These are phyloP conservation scores for Sitodiplosis mosellana DNA, from an alignment of 1,140 invertebrate genomes.

Conservation along the genomic window DNA sequence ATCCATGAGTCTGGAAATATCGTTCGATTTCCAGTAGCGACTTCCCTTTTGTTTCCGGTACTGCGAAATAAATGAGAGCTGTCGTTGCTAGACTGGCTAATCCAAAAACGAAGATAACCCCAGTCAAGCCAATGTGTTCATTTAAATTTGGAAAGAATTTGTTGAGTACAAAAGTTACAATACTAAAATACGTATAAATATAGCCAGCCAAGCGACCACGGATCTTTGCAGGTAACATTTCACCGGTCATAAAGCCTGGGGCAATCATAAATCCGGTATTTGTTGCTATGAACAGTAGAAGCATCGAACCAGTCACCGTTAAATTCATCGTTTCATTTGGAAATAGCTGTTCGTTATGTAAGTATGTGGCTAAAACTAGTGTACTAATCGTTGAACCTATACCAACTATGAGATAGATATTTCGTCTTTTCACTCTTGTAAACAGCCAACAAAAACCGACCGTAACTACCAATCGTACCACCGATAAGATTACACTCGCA, in stretches of 20 bases:
- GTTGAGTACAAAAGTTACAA: slow-evolving; percentile 46
- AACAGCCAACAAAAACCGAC: slow-evolving; percentile 41
- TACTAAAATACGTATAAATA: slow-evolving; percentile 48
- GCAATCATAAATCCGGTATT: slow-evolving; percentile 55
- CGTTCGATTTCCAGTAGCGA: slow-evolving; percentile 61
- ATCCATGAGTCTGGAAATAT: slow-evolving; percentile 30
- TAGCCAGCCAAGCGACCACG: slow-evolving; percentile 43
- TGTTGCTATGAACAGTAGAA: slow-evolving; percentile 43
- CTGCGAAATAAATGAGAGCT: slow-evolving; percentile 45
- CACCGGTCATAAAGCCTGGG: slow-evolving; percentile 48
- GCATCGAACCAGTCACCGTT: slow-evolving; percentile 29
- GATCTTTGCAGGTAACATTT: slow-evolving; percentile 45
- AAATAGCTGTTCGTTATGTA: slow-evolving; percentile 25
- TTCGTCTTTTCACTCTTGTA: slow-evolving; percentile 37
- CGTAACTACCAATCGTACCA: slow-evolving; percentile 39
- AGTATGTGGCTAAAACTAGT: slow-evolving; percentile 32
- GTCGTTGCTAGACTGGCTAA: slow-evolving; percentile 39
- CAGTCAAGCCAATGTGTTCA: slow-evolving; percentile 33
- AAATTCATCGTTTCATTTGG: slow-evolving; percentile 22
- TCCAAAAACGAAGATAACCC: slow-evolving; percentile 50
- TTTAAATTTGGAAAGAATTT: slow-evolving; percentile 48
- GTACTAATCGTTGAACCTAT: slow-evolving; percentile 40
- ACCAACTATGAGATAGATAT: slow-evolving; percentile 40
- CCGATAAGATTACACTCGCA: slow-evolving; percentile 43
- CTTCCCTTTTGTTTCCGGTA: slow-evolving; percentile 70